These are phyloP conservation scores for Halocaridina rubra DNA, from an alignment of 2,888 invertebrate genomes.

Conservation along the genomic window DNA sequence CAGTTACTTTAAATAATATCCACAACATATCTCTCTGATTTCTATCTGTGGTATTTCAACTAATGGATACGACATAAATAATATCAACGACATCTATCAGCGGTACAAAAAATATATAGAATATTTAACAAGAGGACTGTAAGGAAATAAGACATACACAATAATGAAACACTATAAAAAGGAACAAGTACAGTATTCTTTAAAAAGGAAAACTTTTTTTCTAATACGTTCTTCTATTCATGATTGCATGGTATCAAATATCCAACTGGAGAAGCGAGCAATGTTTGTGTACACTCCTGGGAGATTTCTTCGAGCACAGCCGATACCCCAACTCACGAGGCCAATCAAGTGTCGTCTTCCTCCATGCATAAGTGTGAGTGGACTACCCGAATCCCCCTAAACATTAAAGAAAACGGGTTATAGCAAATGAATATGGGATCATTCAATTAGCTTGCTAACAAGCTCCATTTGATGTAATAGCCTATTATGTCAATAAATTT, in stretches of 20 bases:
- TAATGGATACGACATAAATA: neutral
- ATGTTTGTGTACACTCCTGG: slow-evolving; percentile 65
- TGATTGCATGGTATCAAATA: slow-evolving; percentile 21
- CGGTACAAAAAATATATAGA: neutral
- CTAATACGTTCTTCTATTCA: neutral
- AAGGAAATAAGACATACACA: neutral
- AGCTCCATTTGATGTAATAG: no score
- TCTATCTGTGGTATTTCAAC: neutral
- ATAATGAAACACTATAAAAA: neutral
- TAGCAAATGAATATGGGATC: no score
- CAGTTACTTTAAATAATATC: neutral
- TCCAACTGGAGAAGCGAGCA: slow-evolving; percentile 60
- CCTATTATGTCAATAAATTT: no score
- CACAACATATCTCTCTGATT: neutral
- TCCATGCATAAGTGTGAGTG: slow-evolving; percentile 58
- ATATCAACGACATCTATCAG: neutral
- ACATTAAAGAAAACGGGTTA: slow-evolving; percentile 23
- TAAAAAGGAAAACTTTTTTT: neutral
- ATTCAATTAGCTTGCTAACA: no score
- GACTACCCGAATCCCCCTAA: slow-evolving; percentile 64
- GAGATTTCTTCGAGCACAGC: slow-evolving; percentile 63
- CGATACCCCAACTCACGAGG: slow-evolving; percentile 65
- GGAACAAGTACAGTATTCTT: neutral
- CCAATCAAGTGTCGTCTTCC: slow-evolving; percentile 63
- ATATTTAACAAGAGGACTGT: neutral